Percentiles rank a stretch among this genome's conserved stretches.
Conservation (phyloP, 1,140 invertebrate species). For the Brachionus paranguensis region DNA sequence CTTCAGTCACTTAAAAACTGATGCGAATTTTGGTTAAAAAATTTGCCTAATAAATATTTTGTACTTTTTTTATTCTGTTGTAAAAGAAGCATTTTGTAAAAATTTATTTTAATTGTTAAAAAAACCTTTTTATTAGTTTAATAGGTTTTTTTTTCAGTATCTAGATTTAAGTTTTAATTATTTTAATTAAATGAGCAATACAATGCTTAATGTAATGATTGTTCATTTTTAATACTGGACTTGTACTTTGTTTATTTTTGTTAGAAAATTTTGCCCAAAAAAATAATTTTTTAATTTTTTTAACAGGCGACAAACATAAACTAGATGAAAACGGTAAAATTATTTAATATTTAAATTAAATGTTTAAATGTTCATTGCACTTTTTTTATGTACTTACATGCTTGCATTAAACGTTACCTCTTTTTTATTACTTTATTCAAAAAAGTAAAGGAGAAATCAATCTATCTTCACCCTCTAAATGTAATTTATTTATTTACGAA, state of each 20-base stretch:
- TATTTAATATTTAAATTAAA: background rate
- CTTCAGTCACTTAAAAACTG: too few species aligned
- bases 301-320: conserved; percentile 16
- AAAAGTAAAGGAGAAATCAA: conserved; percentile 29
- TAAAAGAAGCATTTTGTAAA: background rate
- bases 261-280: background rate
- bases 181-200: background rate
- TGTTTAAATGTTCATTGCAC: background rate
- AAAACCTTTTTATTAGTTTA: background rate
- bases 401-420: background rate
- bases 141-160: background rate
- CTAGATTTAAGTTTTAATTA: background rate
- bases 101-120: background rate
- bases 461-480: background rate
- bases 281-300: background rate
- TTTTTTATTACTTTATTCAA: background rate
- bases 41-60: too few species aligned
- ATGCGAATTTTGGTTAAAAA: too few species aligned
- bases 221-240: background rate
- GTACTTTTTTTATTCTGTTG: too few species aligned
- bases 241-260: background rate
- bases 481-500: background rate
- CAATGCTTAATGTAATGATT: background rate
- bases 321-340: conserved; percentile 27
- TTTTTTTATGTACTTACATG: background rate